Percentiles rank a stretch among this genome's conserved stretches.
phyloP scores from a whole-genome alignment of 2,797 vertebrate genomes.

The Psittacula derbiana region DNA sequence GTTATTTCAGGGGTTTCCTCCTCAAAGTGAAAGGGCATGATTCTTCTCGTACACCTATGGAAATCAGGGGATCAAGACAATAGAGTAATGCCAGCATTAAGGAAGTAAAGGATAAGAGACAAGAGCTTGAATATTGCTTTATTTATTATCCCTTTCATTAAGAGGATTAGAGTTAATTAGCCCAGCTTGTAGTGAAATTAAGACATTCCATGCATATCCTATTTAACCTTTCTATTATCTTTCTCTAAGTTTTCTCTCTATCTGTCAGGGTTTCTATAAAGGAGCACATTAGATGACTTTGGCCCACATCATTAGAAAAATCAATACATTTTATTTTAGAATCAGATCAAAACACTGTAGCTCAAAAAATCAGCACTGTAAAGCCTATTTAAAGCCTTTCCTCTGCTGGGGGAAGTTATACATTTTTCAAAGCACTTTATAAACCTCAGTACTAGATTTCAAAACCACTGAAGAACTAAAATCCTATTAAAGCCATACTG shows the following conservation, averaged over 20 bases:
- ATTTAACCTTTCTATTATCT: neutral
- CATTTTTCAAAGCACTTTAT: neutral
- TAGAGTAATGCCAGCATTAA: neutral
- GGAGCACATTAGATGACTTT: neutral
- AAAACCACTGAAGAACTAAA: neutral
- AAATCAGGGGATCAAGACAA: neutral
- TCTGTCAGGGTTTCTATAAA: neutral
- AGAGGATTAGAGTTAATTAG: constrained; percentile 16
- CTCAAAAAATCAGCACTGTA: neutral
- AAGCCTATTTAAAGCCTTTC: neutral
- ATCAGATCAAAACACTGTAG: neutral
- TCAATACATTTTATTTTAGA: neutral
- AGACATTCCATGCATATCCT: neutral
- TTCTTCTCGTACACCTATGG: neutral
- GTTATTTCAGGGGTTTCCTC: neutral
- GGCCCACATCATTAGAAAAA: neutral
- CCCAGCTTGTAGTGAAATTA: neutral
- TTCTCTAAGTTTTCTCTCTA: neutral
- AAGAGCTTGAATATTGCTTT: neutral
- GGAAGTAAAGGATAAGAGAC: neutral
- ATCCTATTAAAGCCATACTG: neutral
- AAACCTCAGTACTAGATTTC: neutral
- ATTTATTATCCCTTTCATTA: neutral
- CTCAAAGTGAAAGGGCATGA: neutral
- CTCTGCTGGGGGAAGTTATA: neutral